These are phyloP conservation scores for Notarius quadriscutis DNA, from an alignment of 2,113 vertebrate species.

Conservation along the genomic window DNA sequence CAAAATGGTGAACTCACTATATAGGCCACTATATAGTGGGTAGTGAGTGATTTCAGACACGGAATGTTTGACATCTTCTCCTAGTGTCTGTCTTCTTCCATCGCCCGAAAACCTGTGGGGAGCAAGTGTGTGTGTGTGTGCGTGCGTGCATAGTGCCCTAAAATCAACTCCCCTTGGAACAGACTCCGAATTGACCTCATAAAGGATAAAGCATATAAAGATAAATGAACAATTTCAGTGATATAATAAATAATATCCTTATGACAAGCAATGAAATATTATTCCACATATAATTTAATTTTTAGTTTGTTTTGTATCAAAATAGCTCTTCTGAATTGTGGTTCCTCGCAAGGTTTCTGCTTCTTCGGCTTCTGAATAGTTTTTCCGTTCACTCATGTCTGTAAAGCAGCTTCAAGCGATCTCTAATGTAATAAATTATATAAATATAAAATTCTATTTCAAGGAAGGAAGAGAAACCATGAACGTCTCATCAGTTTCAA, in stretches of 20 bases:
- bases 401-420: not conserved
- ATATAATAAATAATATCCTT: not conserved
- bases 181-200: not conserved
- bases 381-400: not conserved
- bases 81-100: not conserved
- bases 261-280: not conserved
- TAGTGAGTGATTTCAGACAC: too few species aligned
- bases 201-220: not conserved
- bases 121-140: not conserved
- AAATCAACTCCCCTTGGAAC: not conserved
- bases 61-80: not conserved
- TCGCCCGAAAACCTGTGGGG: not conserved
- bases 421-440: not conserved
- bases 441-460: not conserved
- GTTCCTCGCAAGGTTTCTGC: not conserved
- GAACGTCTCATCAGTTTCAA: slow-evolving; percentile 12
- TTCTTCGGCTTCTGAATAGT: not conserved
- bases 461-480: slow-evolving; percentile 13
- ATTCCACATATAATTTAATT: not conserved
- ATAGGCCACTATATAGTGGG: too few species aligned
- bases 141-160: not conserved
- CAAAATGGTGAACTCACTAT: too few species aligned
- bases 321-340: not conserved
- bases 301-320: not conserved
- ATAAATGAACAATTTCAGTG: not conserved